Conservation (phyloP, 2,797 vertebrate genomes). For the Hafferia zeledoni region DNA sequence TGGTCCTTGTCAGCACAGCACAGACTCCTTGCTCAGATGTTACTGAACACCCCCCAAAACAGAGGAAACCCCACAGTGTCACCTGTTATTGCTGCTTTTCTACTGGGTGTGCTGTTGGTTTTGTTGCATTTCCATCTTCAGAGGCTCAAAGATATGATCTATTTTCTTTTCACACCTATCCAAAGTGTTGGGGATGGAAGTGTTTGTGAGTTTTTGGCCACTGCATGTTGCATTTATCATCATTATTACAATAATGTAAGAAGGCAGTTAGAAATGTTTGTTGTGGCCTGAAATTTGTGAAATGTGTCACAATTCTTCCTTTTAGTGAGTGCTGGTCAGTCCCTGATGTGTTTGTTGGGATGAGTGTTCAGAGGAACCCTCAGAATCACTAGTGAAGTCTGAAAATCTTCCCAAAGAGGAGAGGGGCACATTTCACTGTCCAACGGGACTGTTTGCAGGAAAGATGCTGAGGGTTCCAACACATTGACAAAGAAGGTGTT, state of each 20-base stretch:
- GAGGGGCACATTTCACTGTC: background rate
- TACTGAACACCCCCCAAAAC: background rate
- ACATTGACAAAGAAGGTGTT: background rate
- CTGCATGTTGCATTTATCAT: background rate
- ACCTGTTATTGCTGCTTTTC: background rate
- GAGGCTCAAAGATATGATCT: background rate
- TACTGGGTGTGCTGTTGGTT: background rate
- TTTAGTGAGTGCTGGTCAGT: background rate
- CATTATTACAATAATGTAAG: background rate
- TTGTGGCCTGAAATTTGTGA: background rate
- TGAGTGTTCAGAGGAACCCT: background rate
- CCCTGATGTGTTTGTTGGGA: rapidly evolving
- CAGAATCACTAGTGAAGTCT: background rate
- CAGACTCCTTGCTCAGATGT: rapidly evolving
- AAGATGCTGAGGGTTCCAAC: background rate
- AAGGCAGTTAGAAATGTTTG: background rate
- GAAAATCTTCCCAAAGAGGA: background rate
- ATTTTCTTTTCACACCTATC: background rate
- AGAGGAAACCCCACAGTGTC: background rate
- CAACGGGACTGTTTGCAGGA: background rate
- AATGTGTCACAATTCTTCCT: background rate
- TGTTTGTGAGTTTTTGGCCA: background rate
- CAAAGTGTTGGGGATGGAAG: background rate
- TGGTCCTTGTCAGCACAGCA: background rate
- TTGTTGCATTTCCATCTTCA: background rate